Evolutionary conservation across 2,888 invertebrate genomes (phyloP).

Genomic region (Cheilosia grossa): DNA sequence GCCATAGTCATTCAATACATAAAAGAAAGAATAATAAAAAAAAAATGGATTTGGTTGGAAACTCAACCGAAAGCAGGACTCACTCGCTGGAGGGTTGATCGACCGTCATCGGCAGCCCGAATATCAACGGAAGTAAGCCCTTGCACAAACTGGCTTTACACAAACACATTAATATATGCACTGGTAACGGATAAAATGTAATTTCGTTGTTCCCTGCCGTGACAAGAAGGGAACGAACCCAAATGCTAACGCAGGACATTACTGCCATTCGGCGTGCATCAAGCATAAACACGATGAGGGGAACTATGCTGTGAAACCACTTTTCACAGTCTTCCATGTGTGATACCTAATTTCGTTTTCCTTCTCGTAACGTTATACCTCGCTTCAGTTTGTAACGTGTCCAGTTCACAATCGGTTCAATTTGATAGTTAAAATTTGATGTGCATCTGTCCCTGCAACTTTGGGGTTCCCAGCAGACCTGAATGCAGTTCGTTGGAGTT

Average conservation of each 20-base stretch:
- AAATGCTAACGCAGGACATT: slow-evolving; percentile 41
- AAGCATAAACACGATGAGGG: slow-evolving; percentile 35
- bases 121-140: slow-evolving; percentile 60
- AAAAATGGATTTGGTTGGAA: slow-evolving; percentile 23
- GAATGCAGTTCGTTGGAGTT: slow-evolving; percentile 18
- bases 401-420: slow-evolving; percentile 43
- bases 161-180: slow-evolving; percentile 9
- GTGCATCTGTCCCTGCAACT: slow-evolving; percentile 44
- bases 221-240: slow-evolving; percentile 27
- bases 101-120: slow-evolving; percentile 9
- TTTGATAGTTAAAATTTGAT: slow-evolving; percentile 12
- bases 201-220: slow-evolving; percentile 24
- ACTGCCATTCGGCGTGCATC: slow-evolving; percentile 40
- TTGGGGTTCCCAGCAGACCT: slow-evolving; percentile 19
- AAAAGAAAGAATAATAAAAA: slow-evolving; percentile 14
- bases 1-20: slow-evolving; percentile 16
- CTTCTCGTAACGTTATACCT: slow-evolving; percentile 5
- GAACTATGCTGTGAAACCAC: slow-evolving; percentile 63
- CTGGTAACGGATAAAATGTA: slow-evolving; percentile 25
- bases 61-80: slow-evolving; percentile 55
- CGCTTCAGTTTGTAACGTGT: slow-evolving; percentile 13
- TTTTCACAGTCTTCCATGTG: slow-evolving; percentile 42
- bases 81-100: slow-evolving; percentile 44
- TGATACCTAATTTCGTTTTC: slow-evolving; percentile 13
- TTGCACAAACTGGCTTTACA: slow-evolving; percentile 33